Base-by-base conservation (phyloP, 2,888 invertebrate genomes). In the Darwinula stevensoni region DNA sequence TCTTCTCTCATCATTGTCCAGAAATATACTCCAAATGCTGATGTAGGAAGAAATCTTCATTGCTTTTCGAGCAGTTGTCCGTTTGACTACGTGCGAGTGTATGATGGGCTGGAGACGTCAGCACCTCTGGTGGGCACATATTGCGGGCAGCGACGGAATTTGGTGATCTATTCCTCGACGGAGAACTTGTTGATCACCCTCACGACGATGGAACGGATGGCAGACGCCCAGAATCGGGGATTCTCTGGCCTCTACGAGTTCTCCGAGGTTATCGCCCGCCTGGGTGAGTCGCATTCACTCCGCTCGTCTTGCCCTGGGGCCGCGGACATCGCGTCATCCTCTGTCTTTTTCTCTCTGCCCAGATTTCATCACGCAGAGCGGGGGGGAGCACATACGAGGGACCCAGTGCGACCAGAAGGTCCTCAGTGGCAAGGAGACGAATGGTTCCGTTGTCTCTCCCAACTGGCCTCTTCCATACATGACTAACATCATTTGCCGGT, bases 401-500 rank as follows among this genome's bases (percentile, higher is more conserved):
- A 82, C 84, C 43, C 94, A 97, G 59, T 97, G 97, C 61, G 94
- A 97, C 61, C 86, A 88, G 57, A 76, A 84, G 56, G 84, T 91
- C 48, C 63, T 84, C 44, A 86, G 84, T 56, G 71, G 69, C 54
- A 78, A 78, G 56, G 76, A 82, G 54, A 80, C 82, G 36, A 69
- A 66, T 46, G 91, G 91, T 44, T 67, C 63, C 51, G 82, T 91
- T 46, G 76, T 74, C 58, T 86, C 86, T 53, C 91, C 91, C 44
- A 84, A 84, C 59, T 91, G 75, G 60, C 88, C 88, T 48, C 78
- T 67, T 58, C 76, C 73, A 40, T 88, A 86, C 62, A 75, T 84
- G 56, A 73, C 73, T 45, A 84, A 88, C 61, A 72, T 84, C 51
- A 82, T 86, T 44, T 94, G 91, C 61, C 73, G 80, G 54, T 91